Percentiles rank a stretch among this genome's conserved stretches.
phyloP scores from a whole-genome alignment of 2,113 vertebrate species.

The Lycocorax pyrrhopterus region DNA sequence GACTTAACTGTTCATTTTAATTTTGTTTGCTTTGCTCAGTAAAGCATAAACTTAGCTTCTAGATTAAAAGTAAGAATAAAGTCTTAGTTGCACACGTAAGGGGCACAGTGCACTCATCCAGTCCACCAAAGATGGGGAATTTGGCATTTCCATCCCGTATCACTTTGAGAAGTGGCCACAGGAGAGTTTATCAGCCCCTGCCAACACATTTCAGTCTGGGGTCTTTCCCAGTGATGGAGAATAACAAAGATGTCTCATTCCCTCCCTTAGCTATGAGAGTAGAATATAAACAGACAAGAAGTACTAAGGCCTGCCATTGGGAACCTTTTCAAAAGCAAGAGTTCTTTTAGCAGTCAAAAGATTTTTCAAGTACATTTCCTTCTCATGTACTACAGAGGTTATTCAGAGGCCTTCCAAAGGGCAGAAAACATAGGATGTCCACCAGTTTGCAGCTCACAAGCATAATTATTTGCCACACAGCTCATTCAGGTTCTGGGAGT shows the following conservation, averaged over 20 bases:
- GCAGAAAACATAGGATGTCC: not conserved
- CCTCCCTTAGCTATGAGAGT: not conserved
- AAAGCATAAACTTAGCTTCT: not conserved
- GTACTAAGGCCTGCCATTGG: not conserved
- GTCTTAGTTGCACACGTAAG: not conserved
- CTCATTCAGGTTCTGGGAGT: not conserved
- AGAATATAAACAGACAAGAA: not conserved
- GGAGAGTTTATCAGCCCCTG: not conserved
- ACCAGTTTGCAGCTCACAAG: not conserved
- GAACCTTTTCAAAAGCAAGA: not conserved
- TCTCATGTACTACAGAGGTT: fast-evolving
- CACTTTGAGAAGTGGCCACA: not conserved
- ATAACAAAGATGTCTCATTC: not conserved
- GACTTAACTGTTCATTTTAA: not conserved
- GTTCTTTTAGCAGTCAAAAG: not conserved
- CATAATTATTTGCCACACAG: not conserved
- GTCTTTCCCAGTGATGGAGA: not conserved
- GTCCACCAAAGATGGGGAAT: not conserved
- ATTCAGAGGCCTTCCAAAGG: not conserved
- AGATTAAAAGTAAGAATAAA: not conserved
- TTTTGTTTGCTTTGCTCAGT: not conserved
- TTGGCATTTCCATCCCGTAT: not conserved
- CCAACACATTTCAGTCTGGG: not conserved
- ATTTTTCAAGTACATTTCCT: not conserved
- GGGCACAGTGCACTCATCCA: no score